A percentile compares a stretch with the other conserved stretches of the same genome.
phyloP scores from a whole-genome alignment of 2,113 vertebrate genomes.

The Grallaria varia region DNA sequence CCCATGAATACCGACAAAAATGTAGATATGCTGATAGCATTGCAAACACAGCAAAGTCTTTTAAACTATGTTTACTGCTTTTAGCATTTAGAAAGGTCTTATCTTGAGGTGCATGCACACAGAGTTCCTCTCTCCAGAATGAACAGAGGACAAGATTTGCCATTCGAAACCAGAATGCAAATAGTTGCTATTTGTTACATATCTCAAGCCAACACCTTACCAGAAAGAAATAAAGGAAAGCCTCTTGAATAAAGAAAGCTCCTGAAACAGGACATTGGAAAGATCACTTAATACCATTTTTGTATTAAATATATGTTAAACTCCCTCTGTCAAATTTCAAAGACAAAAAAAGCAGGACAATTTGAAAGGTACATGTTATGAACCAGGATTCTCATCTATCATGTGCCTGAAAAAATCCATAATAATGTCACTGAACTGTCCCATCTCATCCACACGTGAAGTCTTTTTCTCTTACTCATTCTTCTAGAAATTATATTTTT shows the following conservation, averaged over 20 bases:
- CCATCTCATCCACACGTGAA: background rate
- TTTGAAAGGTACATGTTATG: fast-evolving
- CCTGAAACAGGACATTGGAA: background rate
- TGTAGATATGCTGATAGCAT: background rate
- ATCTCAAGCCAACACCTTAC: background rate
- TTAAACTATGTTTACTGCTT: background rate
- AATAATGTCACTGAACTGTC: background rate
- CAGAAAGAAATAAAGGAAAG: background rate
- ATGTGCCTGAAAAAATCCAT: background rate
- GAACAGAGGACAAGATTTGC: background rate
- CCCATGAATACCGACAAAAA: background rate
- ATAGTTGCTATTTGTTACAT: background rate
- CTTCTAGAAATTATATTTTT: background rate
- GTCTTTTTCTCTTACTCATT: background rate
- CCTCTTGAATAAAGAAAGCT: background rate
- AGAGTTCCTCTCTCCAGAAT: background rate
- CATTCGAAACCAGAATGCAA: background rate
- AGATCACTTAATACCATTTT: background rate
- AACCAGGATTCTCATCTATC: background rate
- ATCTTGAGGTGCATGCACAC: background rate
- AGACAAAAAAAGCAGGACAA: background rate
- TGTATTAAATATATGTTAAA: background rate
- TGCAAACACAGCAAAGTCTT: background rate
- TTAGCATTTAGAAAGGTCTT: background rate
- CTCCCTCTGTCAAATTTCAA: background rate